Percentiles rank a stretch among this genome's conserved stretches.
These are phyloP conservation scores for Sphyrna mokarran DNA, from an alignment of 2,113 vertebrate species.

Conservation along the genomic window DNA sequence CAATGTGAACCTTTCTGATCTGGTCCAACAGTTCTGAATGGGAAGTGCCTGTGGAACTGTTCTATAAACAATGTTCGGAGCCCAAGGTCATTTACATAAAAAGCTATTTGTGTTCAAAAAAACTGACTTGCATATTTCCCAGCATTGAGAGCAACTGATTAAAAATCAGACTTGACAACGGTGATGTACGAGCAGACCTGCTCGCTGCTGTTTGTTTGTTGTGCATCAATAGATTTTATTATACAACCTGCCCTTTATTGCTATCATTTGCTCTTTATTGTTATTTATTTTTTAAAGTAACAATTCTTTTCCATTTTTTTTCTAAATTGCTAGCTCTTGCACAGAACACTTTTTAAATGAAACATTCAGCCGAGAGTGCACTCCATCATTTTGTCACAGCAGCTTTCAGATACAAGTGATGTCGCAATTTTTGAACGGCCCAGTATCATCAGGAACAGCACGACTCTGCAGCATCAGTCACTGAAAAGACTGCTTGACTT, in stretches of 20 bases:
- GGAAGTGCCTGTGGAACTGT: background rate
- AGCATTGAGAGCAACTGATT: background rate
- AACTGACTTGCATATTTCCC: background rate
- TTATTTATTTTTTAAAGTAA: slow-evolving; percentile 15
- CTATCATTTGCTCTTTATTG: background rate
- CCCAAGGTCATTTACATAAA: background rate
- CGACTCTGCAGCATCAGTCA: background rate
- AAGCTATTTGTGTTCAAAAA: background rate
- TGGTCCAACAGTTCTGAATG: background rate
- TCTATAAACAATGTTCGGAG: background rate
- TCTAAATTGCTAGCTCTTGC: background rate
- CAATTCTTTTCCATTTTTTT: slow-evolving; percentile 6
- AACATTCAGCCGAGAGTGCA: background rate
- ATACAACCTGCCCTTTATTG: background rate
- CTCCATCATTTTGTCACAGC: slow-evolving; percentile 1
- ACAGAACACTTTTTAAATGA: background rate
- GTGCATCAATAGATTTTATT: background rate
- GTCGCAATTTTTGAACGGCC: background rate
- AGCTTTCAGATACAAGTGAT: background rate
- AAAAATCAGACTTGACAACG: background rate
- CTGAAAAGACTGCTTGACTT: background rate
- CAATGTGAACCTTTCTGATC: background rate
- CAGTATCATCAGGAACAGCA: background rate
- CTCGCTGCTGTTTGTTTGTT: background rate
- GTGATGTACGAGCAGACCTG: background rate